Conservation (phyloP, 2,888 invertebrate species). For the Epistrophe grossulariae region DNA sequence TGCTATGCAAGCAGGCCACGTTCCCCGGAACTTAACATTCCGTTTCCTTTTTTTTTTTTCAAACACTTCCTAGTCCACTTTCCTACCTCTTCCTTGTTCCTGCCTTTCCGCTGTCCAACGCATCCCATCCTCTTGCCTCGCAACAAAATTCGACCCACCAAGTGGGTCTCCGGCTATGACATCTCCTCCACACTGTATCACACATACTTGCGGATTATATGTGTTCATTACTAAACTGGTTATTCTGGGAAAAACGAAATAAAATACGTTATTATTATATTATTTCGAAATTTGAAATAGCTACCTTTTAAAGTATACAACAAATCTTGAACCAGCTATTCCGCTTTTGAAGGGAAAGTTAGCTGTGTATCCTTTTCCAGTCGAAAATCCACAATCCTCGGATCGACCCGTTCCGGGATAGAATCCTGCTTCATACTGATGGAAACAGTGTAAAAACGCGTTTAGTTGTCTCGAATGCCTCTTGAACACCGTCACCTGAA, state of each 20-base stretch:
- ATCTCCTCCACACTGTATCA: conserved; percentile 93
- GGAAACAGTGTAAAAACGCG: conserved; percentile 91
- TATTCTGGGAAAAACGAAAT: conserved; percentile 83
- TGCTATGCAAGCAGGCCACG: too few species aligned
- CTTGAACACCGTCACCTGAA: conserved; percentile 92
- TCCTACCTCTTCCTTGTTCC: too few species aligned
- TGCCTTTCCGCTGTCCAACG: too few species aligned
- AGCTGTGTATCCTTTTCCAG: conserved; percentile 88
- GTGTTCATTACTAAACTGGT: conserved; percentile 83
- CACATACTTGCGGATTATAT: conserved; percentile 88
- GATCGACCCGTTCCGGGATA: conserved; percentile 90
- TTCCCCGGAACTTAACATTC: too few species aligned
- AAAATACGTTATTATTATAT: too few species aligned
- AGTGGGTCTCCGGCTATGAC: conserved; percentile 89
- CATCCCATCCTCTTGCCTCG: too few species aligned
- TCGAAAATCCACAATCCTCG: conserved; percentile 87
- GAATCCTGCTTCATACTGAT: conserved; percentile 90
- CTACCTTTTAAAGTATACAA: conserved; percentile 87
- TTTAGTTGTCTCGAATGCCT: conserved; percentile 89
- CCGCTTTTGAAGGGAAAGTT: conserved; percentile 91
- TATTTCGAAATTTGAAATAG: too few species aligned
- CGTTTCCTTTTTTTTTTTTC: too few species aligned
- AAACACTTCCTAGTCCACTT: too few species aligned
- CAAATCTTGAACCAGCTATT: conserved; percentile 87
- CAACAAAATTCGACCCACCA: conserved; percentile 89